Evolutionary conservation across 2,888 invertebrate species (phyloP).

Genomic region (Himalopsyche japonica): DNA sequence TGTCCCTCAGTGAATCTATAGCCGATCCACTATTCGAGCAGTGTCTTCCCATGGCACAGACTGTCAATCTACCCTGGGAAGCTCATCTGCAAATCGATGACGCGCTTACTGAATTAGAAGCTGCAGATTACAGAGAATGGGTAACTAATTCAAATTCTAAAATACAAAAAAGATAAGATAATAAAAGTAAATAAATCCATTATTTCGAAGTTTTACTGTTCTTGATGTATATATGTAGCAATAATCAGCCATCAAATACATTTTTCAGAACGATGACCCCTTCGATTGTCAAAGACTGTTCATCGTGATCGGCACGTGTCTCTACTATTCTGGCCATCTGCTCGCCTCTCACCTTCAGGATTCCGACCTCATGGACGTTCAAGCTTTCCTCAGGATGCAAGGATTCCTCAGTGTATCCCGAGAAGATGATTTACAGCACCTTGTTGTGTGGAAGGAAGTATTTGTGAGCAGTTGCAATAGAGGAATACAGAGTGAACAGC

Average conservation of each 20-base stretch:
- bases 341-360: constrained; percentile 77
- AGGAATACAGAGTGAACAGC: constrained; percentile 32
- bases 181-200: too few species aligned
- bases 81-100: constrained; percentile 82
- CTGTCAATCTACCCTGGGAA: constrained; percentile 72
- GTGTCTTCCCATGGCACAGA: constrained; percentile 66
- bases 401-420: constrained; percentile 72
- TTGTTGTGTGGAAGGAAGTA: constrained; percentile 79
- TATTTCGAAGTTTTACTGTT: too few species aligned
- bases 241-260: too few species aligned
- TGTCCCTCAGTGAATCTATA: constrained; percentile 14
- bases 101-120: constrained; percentile 85
- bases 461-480: constrained; percentile 60
- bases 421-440: constrained; percentile 68
- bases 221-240: too few species aligned
- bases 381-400: constrained; percentile 74
- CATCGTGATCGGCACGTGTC: constrained; percentile 67
- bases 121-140: constrained; percentile 90
- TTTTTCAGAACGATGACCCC: constrained; percentile 72
- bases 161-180: too few species aligned
- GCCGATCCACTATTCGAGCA: constrained; percentile 60
- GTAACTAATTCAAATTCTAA: too few species aligned
- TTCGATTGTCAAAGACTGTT: constrained; percentile 74
- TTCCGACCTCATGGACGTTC: constrained; percentile 74
- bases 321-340: constrained; percentile 71